A percentile compares a stretch with the other conserved stretches of the same genome.
Evolutionary conservation across 2,797 vertebrate species (phyloP).

Genomic region (Pagetopsis macropterus): DNA sequence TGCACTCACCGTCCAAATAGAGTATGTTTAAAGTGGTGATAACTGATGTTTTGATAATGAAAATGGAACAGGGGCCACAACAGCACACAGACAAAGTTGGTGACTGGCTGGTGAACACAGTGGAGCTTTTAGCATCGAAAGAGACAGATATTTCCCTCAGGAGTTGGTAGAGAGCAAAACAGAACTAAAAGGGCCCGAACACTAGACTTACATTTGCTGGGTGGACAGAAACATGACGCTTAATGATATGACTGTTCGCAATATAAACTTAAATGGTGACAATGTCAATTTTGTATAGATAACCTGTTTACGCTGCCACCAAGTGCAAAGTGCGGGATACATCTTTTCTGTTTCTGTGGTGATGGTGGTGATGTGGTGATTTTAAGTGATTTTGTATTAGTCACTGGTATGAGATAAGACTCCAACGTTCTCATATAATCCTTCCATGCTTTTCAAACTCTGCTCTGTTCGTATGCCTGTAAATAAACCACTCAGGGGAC

Average conservation of each 20-base stretch:
- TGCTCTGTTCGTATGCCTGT: conserved; percentile 24
- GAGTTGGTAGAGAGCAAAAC: not conserved
- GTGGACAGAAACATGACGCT: not conserved
- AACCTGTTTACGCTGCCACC: not conserved
- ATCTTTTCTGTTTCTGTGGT: not conserved
- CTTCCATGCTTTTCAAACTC: conserved; percentile 11
- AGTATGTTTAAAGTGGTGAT: not conserved
- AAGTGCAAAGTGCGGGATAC: not conserved
- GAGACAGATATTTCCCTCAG: not conserved
- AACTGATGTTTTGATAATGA: not conserved
- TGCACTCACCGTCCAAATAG: not conserved
- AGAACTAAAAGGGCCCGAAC: not conserved
- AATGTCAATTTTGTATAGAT: not conserved
- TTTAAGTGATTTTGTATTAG: not conserved
- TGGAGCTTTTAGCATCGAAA: not conserved
- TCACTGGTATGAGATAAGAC: not conserved
- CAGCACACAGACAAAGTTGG: not conserved
- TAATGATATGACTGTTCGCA: not conserved
- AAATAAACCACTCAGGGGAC: conserved; percentile 41
- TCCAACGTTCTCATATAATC: conserved; percentile 1
- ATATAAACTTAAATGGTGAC: not conserved
- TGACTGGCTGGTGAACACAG: not conserved
- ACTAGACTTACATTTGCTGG: not conserved
- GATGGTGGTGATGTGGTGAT: not conserved
- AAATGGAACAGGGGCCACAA: not conserved